phyloP scores from a whole-genome alignment of 1,140 invertebrate species.

The Plutomurus gul region DNA sequence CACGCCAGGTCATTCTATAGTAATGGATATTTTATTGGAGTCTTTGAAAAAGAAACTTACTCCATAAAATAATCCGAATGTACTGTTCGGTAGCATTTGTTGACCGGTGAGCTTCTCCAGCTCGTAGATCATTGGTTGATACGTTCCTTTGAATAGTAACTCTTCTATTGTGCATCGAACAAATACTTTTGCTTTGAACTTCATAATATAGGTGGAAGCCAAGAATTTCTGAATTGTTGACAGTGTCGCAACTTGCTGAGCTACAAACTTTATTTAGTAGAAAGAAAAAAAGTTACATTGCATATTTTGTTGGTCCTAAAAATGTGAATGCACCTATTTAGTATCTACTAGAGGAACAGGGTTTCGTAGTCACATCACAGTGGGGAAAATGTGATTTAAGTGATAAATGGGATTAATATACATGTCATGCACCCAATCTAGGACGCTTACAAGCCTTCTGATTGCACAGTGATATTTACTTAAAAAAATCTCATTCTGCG shows the following conservation, averaged over 20 bases:
- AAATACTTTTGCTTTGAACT: constrained; percentile 32
- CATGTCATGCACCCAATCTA: too few relatives aligned
- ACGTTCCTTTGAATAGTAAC: constrained; percentile 40
- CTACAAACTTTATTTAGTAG: background rate
- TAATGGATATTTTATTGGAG: too few relatives aligned
- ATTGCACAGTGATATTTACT: too few relatives aligned
- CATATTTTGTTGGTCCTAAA: too few relatives aligned
- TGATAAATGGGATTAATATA: too few relatives aligned
- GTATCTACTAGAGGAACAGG: too few relatives aligned
- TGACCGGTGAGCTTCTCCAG: background rate
- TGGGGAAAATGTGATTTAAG: too few relatives aligned
- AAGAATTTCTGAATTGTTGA: background rate
- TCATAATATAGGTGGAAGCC: background rate
- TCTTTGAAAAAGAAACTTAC: background rate
- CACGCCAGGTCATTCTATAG: too few relatives aligned
- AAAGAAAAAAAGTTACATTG: background rate
- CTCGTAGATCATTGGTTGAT: constrained; percentile 32
- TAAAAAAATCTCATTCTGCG: too few relatives aligned
- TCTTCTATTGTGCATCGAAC: background rate
- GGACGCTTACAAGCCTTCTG: too few relatives aligned
- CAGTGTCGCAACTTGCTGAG: background rate
- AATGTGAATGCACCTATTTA: too few relatives aligned
- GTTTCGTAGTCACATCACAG: too few relatives aligned
- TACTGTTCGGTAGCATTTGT: constrained; percentile 7
- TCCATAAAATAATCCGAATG: constrained; percentile 37